These are phyloP conservation scores for Ochropleura plecta DNA, from an alignment of 2,888 invertebrate genomes.

Conservation along the genomic window DNA sequence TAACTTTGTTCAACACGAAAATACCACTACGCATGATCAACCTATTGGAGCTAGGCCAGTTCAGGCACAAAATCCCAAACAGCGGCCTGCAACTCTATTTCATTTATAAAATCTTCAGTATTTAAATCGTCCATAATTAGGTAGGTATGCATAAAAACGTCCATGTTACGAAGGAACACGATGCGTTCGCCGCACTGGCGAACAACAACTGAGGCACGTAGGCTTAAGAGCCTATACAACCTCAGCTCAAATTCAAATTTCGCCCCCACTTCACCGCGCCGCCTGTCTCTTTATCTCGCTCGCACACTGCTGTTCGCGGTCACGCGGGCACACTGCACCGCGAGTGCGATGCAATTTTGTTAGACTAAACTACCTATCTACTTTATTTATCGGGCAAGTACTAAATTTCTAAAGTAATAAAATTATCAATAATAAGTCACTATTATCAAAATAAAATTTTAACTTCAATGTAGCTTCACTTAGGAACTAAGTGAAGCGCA, in stretches of 20 bases:
- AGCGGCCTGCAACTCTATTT: no score
- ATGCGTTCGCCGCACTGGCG: no score
- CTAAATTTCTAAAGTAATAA: neutral
- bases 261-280: no score
- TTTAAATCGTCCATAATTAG: no score
- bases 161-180: no score
- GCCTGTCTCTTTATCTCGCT: neutral
- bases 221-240: no score
- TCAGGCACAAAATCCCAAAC: no score
- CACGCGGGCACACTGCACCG: neutral
- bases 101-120: no score
- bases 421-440: neutral
- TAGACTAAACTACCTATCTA: neutral
- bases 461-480: neutral
- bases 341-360: neutral
- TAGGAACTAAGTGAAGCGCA: no score
- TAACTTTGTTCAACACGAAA: conserved; percentile 5
- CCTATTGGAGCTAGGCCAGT: neutral
- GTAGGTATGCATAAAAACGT: no score
- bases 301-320: neutral
- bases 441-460: neutral
- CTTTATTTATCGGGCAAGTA: neutral
- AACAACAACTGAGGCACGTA: no score
- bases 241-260: no score
- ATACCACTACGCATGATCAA: conserved; percentile 3